Evolutionary conservation across 1,140 invertebrate species (phyloP), one percentile per base, ranked within the genome.

Genomic region (Drosophila jambulina): DNA sequence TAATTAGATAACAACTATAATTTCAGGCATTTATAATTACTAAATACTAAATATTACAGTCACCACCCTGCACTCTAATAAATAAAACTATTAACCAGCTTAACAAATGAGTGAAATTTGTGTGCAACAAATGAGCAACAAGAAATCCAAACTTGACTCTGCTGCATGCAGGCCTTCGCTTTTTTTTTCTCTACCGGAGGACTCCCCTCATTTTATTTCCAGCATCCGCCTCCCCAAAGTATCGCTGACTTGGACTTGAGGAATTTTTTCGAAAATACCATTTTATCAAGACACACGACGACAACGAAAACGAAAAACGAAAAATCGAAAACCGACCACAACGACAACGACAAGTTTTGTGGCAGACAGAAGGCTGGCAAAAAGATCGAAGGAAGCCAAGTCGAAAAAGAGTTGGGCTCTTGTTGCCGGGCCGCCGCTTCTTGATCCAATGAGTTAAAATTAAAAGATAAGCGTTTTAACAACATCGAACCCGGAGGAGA

Each of bases 381-480:
- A 25, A 61, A 70, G 67, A 70, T 70, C 67, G 63, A 70, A 70
- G 67, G 67, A 70, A 70, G 43, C 64, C 48, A 48, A 70, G 69
- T 58, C 36, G 65, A 40, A 71, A 36, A 38, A 38, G 65, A 71
- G 68, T 64, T 42, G 45, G 58, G 57, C 76, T 80, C 67, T 72
- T 74, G 84, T 83, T 87, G 83, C 82, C 67, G 83, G 79, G 83
- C 69, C 56, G 76, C 69, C 61, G 82, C 74, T 77, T 67, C 81
- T 90, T 90, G 85, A 90, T 90, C 85, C 86, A 91, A 90, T 91
- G 87, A 91, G 82, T 91, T 91, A 91, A 91, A 91, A 87, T 91
- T 91, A 91, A 91, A 91, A 91, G 87, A 91, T 91, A 91, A 91
- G 83, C 88, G 91, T 91, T 82, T 91, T 83, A 91, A 91, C 80